Evolutionary conservation across 2,113 vertebrate genomes (phyloP).

Genomic region (Panthera uncia): DNA sequence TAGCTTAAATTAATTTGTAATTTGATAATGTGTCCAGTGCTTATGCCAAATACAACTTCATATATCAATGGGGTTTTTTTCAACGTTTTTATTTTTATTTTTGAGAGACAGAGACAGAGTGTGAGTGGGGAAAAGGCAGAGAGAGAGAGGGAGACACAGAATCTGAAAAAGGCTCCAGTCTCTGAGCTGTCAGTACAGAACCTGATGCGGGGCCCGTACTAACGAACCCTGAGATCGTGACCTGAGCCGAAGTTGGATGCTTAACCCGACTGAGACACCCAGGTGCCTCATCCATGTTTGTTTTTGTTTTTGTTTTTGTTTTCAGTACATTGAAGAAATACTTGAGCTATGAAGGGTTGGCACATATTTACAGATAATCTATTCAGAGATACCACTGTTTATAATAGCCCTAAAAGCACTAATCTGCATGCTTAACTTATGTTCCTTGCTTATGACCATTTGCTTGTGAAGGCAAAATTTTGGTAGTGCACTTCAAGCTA

Average conservation of each 20-base stretch:
- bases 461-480: not conserved
- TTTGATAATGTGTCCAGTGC: not conserved
- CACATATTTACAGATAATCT: not conserved
- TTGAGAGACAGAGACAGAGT: too few species aligned
- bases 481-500: conserved; percentile 4
- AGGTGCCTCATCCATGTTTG: too few species aligned
- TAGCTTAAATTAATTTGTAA: not conserved
- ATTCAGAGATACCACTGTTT: not conserved
- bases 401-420: not conserved
- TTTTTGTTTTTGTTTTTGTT: not conserved
- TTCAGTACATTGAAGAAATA: not conserved
- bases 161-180: too few species aligned
- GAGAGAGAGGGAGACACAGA: too few species aligned
- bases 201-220: too few species aligned
- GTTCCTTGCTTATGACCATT: conserved; percentile 34
- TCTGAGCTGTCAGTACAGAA: too few species aligned
- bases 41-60: not conserved
- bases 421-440: not conserved
- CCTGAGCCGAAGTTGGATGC: too few species aligned
- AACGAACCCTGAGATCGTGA: too few species aligned
- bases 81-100: too few species aligned
- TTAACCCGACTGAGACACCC: too few species aligned
- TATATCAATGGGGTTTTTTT: not conserved
- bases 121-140: too few species aligned
- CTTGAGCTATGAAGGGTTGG: not conserved